Conservation (phyloP, 2,113 vertebrate species). For the Formicarius rufipectus region DNA sequence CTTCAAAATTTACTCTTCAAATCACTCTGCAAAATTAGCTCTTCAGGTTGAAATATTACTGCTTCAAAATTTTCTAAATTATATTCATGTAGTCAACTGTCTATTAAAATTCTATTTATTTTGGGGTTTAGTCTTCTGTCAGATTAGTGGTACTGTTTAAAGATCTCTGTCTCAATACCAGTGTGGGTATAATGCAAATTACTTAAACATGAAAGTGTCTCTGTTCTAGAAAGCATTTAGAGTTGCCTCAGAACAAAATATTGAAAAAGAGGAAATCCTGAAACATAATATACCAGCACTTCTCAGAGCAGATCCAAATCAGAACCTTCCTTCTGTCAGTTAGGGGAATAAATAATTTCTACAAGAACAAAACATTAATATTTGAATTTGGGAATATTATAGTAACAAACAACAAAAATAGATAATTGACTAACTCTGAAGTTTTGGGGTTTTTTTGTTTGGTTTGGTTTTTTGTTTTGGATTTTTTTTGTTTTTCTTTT, state of each 20-base stretch:
- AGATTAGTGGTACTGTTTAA: background rate
- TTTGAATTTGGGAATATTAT: background rate
- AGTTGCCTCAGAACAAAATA: background rate
- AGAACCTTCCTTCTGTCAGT: background rate
- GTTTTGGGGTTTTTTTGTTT: no score
- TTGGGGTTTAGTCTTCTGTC: background rate
- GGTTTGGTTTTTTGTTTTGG: no score
- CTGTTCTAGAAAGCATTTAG: background rate
- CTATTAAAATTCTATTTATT: background rate
- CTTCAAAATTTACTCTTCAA: background rate
- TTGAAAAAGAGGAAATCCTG: background rate
- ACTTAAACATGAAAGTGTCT: background rate
- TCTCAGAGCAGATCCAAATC: background rate
- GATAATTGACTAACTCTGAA: background rate
- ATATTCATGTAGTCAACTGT: background rate
- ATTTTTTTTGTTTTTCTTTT: background rate
- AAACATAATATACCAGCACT: background rate
- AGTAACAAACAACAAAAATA: rapidly evolving
- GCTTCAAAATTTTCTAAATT: background rate
- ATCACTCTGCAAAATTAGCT: background rate
- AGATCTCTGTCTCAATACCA: background rate
- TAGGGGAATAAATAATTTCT: background rate
- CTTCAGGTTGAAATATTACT: background rate
- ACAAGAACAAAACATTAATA: background rate
- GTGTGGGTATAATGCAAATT: background rate